These are phyloP conservation scores for Archivesica marissinica DNA, from an alignment of 1,140 invertebrate species.

Conservation along the genomic window DNA sequence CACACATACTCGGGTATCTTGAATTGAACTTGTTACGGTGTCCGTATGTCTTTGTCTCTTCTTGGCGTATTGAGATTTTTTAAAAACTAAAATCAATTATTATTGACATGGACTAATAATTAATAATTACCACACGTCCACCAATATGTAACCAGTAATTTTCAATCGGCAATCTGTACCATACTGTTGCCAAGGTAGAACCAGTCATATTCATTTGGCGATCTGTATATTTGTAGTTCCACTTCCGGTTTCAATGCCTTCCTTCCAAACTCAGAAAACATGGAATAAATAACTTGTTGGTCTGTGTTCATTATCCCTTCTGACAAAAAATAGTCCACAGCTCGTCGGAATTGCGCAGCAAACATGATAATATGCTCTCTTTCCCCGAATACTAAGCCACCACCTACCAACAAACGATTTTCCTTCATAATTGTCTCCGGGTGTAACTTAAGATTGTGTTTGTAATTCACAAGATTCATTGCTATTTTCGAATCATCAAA, in stretches of 20 bases:
- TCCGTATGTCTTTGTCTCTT: no score
- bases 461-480: constrained; percentile 55
- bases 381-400: constrained; percentile 63
- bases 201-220: constrained; percentile 64
- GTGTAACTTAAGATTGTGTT: neutral
- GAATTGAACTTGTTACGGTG: no score
- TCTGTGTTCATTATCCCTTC: constrained; percentile 74
- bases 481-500: constrained; percentile 67
- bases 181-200: constrained; percentile 73
- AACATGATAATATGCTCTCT: constrained; percentile 61
- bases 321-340: constrained; percentile 69
- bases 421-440: constrained; percentile 63
- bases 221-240: constrained; percentile 71
- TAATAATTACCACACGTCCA: no score
- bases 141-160: no score
- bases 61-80: no score
- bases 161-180: no score
- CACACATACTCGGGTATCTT: no score
- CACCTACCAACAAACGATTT: constrained; percentile 67
- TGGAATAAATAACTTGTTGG: constrained; percentile 76
- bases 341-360: constrained; percentile 70
- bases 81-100: no score
- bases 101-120: no score
- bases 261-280: constrained; percentile 67
- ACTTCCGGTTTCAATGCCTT: constrained; percentile 65